phyloP scores from a whole-genome alignment of 30 jellyfish, hydroid and myxozoan species.

The Hydractinia symbiolongicarpus region DNA sequence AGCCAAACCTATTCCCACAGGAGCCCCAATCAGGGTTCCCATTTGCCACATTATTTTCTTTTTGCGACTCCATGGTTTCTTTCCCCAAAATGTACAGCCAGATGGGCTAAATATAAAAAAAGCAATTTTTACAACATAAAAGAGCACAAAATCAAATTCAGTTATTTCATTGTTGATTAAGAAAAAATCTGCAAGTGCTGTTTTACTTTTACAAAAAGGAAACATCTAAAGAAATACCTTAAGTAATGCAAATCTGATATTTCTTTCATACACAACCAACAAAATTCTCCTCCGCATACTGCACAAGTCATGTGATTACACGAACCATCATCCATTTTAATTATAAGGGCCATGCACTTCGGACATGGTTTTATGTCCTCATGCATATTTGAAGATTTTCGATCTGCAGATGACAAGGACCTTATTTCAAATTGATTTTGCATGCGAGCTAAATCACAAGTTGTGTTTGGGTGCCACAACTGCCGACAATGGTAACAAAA shows the following conservation, averaged over 20 bases:
- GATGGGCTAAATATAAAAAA: slow-evolving; percentile 63
- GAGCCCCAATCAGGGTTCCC: slow-evolving; percentile 96
- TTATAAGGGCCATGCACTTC: slow-evolving; percentile 79
- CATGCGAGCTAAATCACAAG: slow-evolving; percentile 83
- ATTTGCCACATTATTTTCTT: slow-evolving; percentile 90
- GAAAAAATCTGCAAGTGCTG: too few relatives aligned
- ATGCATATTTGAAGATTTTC: slow-evolving; percentile 53
- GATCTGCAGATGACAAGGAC: slow-evolving; percentile 65
- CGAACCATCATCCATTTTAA: slow-evolving; percentile 97
- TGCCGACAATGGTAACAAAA: slow-evolving; percentile 93
- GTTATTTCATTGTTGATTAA: too few relatives aligned
- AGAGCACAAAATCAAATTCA: too few relatives aligned
- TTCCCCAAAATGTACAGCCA: slow-evolving; percentile 98
- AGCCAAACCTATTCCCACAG: slow-evolving; percentile 94
- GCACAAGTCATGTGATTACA: slow-evolving; percentile 96
- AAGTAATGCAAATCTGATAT: slow-evolving; percentile 84
- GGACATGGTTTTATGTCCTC: slow-evolving; percentile 98
- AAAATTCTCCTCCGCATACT: slow-evolving; percentile 91
- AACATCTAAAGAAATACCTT: slow-evolving; percentile 39
- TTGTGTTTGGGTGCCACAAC: slow-evolving; percentile 93
- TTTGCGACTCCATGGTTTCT: slow-evolving; percentile 97
- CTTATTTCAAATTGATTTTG: slow-evolving; percentile 76
- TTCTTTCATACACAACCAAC: slow-evolving; percentile 98
- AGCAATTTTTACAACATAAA: too few relatives aligned
- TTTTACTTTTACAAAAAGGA: not conserved